Conservation (phyloP, 1,140 invertebrate genomes). For the Pseudomyrmex flavicornis region DNA sequence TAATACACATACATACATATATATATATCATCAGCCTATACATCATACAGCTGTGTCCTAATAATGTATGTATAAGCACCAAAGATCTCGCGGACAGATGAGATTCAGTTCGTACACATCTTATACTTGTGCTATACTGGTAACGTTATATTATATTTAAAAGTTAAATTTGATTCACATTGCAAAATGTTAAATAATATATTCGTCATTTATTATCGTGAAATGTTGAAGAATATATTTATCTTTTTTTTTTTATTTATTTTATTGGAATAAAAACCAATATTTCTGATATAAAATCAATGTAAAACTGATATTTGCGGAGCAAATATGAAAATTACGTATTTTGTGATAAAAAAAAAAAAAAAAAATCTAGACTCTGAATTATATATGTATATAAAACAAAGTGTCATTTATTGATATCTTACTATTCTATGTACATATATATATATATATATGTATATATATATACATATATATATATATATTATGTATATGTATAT, state of each 20-base stretch:
- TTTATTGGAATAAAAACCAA: no score
- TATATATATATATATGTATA: background rate
- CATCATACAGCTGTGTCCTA: constrained; percentile 30
- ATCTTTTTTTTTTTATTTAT: no score
- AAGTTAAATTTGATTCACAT: constrained; percentile 33
- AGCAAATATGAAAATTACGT: background rate
- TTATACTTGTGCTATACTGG: background rate
- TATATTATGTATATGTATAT: no score
- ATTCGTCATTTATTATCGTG: background rate
- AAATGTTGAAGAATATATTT: no score
- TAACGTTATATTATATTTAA: background rate
- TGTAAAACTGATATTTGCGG: background rate
- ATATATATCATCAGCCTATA: constrained; percentile 29
- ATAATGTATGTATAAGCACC: constrained; percentile 27
- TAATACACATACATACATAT: constrained; percentile 63
- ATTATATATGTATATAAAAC: background rate
- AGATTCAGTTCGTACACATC: background rate
- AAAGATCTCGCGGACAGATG: constrained; percentile 3
- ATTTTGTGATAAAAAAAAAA: background rate
- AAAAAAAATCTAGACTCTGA: background rate
- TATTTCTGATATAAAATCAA: background rate
- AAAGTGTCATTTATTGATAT: background rate
- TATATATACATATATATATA: background rate
- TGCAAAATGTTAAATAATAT: background rate
- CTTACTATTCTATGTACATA: constrained; percentile 9